These are phyloP conservation scores for Oreortyx pictus DNA, from an alignment of 2,797 vertebrate species.

Conservation along the genomic window DNA sequence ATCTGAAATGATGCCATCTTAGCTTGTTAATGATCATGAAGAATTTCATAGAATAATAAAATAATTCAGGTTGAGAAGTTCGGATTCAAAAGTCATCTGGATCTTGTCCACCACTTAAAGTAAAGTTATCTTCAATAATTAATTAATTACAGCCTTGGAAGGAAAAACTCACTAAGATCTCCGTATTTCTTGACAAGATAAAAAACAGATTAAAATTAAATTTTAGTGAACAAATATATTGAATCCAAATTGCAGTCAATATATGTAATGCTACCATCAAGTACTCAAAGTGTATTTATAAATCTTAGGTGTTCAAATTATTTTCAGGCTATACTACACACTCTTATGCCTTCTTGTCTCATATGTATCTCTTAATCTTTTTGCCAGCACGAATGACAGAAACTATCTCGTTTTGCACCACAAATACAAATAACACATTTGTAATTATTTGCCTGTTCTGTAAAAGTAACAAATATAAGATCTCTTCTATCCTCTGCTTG, in stretches of 20 bases:
- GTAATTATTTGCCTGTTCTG: conserved; percentile 57
- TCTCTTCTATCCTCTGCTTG: background rate
- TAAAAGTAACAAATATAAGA: conserved; percentile 30
- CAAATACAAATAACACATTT: conserved; percentile 67
- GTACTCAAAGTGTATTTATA: conserved; percentile 5
- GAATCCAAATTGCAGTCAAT: conserved; percentile 2
- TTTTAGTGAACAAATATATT: background rate
- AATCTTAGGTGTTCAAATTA: conserved; percentile 51
- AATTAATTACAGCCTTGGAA: background rate
- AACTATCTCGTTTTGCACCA: conserved; percentile 69
- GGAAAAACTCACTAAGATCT: no score
- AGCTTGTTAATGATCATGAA: background rate
- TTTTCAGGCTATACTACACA: conserved; percentile 44
- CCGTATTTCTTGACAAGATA: no score
- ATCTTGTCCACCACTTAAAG: background rate
- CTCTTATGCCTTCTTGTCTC: background rate
- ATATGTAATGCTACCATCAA: conserved; percentile 30
- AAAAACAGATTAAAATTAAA: conserved; percentile 47
- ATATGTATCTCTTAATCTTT: background rate
- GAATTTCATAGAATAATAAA: background rate
- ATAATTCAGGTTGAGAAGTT: background rate
- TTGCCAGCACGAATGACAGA: conserved; percentile 37
- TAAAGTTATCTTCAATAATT: background rate
- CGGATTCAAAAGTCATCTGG: background rate
- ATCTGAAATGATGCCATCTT: background rate